phyloP scores from a whole-genome alignment of 2,888 invertebrate genomes.

The Scaptomyza caliginosa region DNA sequence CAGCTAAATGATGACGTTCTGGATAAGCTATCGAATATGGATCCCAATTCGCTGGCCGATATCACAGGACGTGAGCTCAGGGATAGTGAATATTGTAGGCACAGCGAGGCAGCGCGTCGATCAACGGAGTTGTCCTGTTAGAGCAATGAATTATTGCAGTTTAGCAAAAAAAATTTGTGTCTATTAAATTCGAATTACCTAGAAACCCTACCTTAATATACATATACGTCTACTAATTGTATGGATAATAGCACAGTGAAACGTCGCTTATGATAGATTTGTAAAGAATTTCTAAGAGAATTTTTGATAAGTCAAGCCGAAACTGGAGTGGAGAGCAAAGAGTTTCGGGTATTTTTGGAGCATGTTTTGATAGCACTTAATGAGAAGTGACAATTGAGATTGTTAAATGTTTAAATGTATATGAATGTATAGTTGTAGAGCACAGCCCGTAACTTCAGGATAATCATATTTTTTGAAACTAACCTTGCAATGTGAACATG shows the following conservation, averaged over 20 bases:
- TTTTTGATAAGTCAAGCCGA: slow-evolving; percentile 51
- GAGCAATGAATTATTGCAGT: not conserved
- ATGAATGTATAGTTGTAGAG: slow-evolving; percentile 39
- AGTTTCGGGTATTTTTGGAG: slow-evolving; percentile 65
- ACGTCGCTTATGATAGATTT: slow-evolving; percentile 70
- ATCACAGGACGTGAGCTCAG: slow-evolving; percentile 87
- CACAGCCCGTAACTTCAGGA: slow-evolving; percentile 29
- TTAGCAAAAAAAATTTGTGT: slow-evolving; percentile 19
- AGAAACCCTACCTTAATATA: slow-evolving; percentile 33
- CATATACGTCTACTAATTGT: not conserved
- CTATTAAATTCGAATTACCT: slow-evolving; percentile 8
- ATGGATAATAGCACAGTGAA: slow-evolving; percentile 48
- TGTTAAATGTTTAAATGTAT: slow-evolving; percentile 6
- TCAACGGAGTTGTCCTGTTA: slow-evolving; percentile 90
- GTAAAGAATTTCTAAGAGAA: slow-evolving; percentile 71
- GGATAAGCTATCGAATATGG: slow-evolving; percentile 93
- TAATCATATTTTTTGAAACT: slow-evolving; percentile 39
- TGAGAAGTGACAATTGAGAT: slow-evolving; percentile 36
- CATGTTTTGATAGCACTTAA: slow-evolving; percentile 61
- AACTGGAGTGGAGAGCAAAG: slow-evolving; percentile 16
- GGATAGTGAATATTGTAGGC: slow-evolving; percentile 87
- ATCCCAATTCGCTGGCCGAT: slow-evolving; percentile 92
- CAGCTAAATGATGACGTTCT: slow-evolving; percentile 92
- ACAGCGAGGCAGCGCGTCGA: slow-evolving; percentile 91
- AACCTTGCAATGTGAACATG: slow-evolving; percentile 17